Conservation (phyloP, 2,888 invertebrate genomes). For the Phoronis australis region DNA sequence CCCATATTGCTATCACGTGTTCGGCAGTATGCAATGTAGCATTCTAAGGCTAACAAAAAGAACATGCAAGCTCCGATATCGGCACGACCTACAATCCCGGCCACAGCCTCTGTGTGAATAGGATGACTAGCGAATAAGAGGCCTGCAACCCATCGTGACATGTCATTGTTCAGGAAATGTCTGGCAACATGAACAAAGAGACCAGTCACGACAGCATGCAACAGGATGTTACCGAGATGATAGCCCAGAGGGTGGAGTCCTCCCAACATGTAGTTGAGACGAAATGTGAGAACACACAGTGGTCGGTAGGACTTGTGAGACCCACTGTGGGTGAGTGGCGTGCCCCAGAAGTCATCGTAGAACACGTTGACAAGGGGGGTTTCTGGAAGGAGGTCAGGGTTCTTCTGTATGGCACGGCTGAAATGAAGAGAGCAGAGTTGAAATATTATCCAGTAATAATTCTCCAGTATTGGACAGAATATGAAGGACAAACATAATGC, state of each 20-base stretch:
- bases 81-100: conserved; percentile 82
- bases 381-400: conserved; percentile 79
- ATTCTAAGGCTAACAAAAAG: conserved; percentile 79
- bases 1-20: conserved; percentile 11
- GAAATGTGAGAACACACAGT: conserved; percentile 80
- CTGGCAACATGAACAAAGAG: conserved; percentile 75
- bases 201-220: conserved; percentile 79
- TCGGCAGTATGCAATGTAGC: conserved; percentile 62
- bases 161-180: conserved; percentile 23
- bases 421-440: conserved; percentile 23
- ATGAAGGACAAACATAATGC: too few species aligned
- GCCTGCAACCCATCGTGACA: conserved; percentile 67
- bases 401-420: conserved; percentile 93
- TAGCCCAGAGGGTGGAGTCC: conserved; percentile 61
- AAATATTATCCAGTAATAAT: too few species aligned
- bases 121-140: conserved; percentile 91
- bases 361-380: conserved; percentile 76
- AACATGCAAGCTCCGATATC: conserved; percentile 88
- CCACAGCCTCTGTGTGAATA: conserved; percentile 93
- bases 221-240: conserved; percentile 77
- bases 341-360: conserved; percentile 97
- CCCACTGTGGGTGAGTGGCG: conserved; percentile 82
- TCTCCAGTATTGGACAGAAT: too few species aligned
- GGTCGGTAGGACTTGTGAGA: conserved; percentile 97
- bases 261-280: conserved; percentile 73